These are phyloP conservation scores for Montipora foliosa DNA, from an alignment of 64 coral and sea anemone genomes.

Conservation along the genomic window DNA sequence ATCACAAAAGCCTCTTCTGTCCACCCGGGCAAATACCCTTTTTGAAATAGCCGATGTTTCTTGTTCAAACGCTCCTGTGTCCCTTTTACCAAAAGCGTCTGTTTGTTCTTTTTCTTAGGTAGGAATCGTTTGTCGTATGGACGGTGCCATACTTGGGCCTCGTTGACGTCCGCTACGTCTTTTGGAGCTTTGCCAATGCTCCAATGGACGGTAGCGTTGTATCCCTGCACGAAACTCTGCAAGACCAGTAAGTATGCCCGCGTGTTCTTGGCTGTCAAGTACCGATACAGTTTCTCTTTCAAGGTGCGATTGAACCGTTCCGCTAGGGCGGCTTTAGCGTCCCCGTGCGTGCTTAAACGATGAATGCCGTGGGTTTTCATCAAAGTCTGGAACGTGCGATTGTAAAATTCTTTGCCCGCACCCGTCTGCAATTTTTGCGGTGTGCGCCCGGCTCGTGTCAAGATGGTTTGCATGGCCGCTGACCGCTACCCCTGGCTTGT, in stretches of 20 bases:
- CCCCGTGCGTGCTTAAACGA: slow-evolving; percentile 9
- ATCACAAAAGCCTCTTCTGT: slow-evolving; percentile 44
- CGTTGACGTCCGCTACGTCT: not conserved
- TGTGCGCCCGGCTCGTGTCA: not conserved
- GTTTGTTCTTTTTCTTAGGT: too few relatives aligned
- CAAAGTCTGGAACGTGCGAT: not conserved
- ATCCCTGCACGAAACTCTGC: slow-evolving; percentile 4
- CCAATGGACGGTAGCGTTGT: slow-evolving; percentile 27
- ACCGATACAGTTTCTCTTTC: slow-evolving; percentile 23
- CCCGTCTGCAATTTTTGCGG: not conserved
- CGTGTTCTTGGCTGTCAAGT: slow-evolving; percentile 59
- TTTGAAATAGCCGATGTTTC: slow-evolving; percentile 13
- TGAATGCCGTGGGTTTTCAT: slow-evolving; percentile 6
- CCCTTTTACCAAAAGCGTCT: too few relatives aligned
- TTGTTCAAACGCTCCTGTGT: slow-evolving; percentile 35
- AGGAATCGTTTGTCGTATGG: slow-evolving; percentile 6
- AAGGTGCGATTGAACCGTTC: slow-evolving; percentile 32
- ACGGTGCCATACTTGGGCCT: not conserved
- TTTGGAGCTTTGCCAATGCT: slow-evolving; percentile 6
- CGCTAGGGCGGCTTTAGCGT: slow-evolving; percentile 17
- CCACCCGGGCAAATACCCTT: slow-evolving; percentile 78
- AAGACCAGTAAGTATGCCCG: not conserved
- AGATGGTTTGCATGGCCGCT: not conserved
- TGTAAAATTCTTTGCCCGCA: slow-evolving; percentile 29
- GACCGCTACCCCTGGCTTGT: not conserved